Evolutionary conservation across 2,888 invertebrate species (phyloP), one percentile per base, ranked within the genome.

Genomic region (Helicoverpa assulta): DNA sequence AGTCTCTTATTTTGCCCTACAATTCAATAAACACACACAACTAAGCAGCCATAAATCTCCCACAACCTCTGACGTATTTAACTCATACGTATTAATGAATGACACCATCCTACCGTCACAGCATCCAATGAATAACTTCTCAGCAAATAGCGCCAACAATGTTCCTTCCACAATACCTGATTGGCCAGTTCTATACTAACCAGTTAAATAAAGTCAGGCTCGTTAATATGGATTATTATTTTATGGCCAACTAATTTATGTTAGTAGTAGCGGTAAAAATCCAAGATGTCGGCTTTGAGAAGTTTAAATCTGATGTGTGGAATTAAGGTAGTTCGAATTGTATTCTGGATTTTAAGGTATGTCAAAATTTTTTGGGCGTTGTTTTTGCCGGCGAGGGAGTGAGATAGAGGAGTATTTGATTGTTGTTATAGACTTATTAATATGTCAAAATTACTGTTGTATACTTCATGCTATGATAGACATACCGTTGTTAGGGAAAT

Each of bases 181-280:
- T 81, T 81, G 81, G 81, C 67, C 57, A 73, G 61, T 55, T n/a
- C 26, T 50, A 57, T 37, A 50, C 68, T 57, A 69, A 82, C 81
- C 78, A 69, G 75, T 82, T 69, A 55, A 60, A 80, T 73, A 58
- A 70, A 67, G 26, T 37, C 63, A 75, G 61, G 61, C 79, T 78
- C 76, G 72, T 82, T 75, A 70, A 70, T 73, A 73, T 63, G 67
- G 70, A 74, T 80, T 78, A 80, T 70, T 64, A 78, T 67, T 82
- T 78, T 71, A 78, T 71, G 54, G 61, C 51, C 51, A 43, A 69
- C 71, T 75, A 69, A 78, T 82, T 82, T 78, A 81, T 75, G 80
- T 26, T 59, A 26, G 70, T 54, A 63, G 65, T 59, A 57, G 37
- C 70, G 63, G 62, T 75, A 69, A 70, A 79, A 70, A 62, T 29